These are phyloP conservation scores for Gopherus evgoodei DNA, from an alignment of 2,113 vertebrate species.

Conservation along the genomic window DNA sequence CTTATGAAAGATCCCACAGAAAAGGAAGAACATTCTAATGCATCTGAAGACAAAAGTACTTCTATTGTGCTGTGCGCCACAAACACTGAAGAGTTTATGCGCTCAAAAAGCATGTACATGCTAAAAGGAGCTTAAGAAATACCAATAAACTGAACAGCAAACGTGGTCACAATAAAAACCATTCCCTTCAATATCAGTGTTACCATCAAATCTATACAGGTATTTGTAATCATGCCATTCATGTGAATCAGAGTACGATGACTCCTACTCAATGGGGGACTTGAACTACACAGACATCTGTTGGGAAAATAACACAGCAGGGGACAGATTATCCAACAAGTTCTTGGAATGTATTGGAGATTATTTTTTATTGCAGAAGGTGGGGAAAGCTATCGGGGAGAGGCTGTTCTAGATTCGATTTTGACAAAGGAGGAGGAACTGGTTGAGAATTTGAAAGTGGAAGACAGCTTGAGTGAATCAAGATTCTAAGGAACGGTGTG, in stretches of 20 bases:
- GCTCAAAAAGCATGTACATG: not conserved
- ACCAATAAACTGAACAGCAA: not conserved
- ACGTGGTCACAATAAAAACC: fast-evolving
- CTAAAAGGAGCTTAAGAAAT: not conserved
- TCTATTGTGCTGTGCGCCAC: fast-evolving
- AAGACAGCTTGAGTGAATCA: too few species aligned
- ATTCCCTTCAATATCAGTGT: not conserved
- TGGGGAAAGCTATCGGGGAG: not conserved
- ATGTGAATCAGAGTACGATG: not conserved
- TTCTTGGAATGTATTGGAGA: not conserved
- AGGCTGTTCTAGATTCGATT: not conserved
- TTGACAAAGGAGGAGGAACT: too few species aligned
- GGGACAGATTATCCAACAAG: not conserved
- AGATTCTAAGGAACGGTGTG: too few species aligned
- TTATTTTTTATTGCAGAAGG: not conserved
- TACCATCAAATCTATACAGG: fast-evolving
- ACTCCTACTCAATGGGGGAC: not conserved
- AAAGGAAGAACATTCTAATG: not conserved
- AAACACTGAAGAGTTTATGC: fast-evolving
- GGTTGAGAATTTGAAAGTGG: too few species aligned
- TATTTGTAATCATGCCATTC: not conserved
- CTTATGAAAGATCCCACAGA: fast-evolving
- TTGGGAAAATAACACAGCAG: not conserved
- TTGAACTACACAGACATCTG: not conserved
- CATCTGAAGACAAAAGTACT: not conserved